Evolutionary conservation across 2,797 vertebrate genomes (phyloP).

Genomic region (Schizothorax lantsangensis): DNA sequence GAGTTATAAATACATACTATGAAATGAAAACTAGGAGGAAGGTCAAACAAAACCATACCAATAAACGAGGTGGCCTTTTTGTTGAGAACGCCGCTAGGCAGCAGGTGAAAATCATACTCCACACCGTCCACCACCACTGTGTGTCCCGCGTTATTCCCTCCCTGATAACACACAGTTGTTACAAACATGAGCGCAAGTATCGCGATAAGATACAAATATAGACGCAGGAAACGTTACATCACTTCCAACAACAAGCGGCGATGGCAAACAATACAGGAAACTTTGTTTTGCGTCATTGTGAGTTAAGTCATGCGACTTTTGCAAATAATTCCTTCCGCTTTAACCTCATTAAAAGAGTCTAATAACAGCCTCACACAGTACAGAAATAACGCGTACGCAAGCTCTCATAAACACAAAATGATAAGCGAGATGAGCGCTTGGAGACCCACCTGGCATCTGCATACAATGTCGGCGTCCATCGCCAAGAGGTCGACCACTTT

Average conservation of each 20-base stretch:
- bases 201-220: background rate
- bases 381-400: background rate
- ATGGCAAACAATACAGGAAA: background rate
- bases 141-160: constrained; percentile 86
- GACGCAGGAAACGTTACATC: background rate
- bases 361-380: background rate
- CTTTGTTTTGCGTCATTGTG: background rate
- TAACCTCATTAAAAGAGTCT: background rate
- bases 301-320: background rate
- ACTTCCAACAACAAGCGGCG: background rate
- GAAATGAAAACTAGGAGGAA: background rate
- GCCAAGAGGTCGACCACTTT: constrained; percentile 86
- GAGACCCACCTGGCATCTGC: constrained; percentile 81
- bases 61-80: constrained; percentile 83
- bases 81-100: constrained; percentile 87
- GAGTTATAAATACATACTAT: background rate
- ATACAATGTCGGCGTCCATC: constrained; percentile 85
- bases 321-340: background rate
- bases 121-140: constrained; percentile 84
- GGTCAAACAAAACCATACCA: constrained; percentile 68
- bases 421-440: background rate
- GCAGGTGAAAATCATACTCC: constrained; percentile 86
- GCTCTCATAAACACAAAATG: background rate
- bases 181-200: background rate
- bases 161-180: constrained; percentile 67